These are phyloP conservation scores for Pandion haliaetus DNA, from an alignment of 2,113 vertebrate species.

Conservation along the genomic window DNA sequence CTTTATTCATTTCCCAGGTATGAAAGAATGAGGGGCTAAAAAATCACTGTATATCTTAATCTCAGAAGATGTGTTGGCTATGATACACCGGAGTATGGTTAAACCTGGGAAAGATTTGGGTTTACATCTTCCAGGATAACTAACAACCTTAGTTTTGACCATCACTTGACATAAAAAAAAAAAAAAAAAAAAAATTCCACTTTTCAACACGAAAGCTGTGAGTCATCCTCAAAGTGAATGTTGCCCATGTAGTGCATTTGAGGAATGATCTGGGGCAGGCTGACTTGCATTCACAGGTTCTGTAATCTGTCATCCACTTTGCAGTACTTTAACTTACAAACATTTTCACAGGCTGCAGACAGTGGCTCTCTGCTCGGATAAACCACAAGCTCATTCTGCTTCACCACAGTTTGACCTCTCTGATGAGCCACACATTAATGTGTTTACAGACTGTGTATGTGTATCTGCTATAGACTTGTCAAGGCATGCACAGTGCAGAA, in stretches of 20 bases:
- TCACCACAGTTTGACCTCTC: constrained; percentile 8
- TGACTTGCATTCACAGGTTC: neutral
- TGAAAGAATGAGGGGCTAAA: neutral
- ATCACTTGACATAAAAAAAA: neutral
- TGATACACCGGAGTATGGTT: neutral
- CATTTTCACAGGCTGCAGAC: neutral
- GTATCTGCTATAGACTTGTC: neutral
- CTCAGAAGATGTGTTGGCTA: neutral
- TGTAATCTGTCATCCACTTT: constrained; percentile 37
- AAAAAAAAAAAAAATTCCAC: neutral
- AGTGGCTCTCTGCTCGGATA: neutral
- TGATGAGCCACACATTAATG: neutral
- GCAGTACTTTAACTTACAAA: neutral
- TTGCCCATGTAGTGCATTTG: neutral
- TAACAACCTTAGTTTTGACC: neutral
- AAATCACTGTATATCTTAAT: neutral
- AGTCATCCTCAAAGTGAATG: neutral
- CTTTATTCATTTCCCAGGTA: neutral
- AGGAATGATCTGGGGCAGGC: constrained; percentile 9
- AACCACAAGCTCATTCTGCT: constrained; percentile 28
- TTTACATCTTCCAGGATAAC: neutral
- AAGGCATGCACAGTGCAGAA: neutral
- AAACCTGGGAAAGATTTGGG: neutral
- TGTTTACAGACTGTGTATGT: neutral
- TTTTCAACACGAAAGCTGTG: neutral